Percentiles rank a stretch among this genome's conserved stretches.
Evolutionary conservation across 2,797 vertebrate species (phyloP).

Genomic region (Chloroceryle inda): DNA sequence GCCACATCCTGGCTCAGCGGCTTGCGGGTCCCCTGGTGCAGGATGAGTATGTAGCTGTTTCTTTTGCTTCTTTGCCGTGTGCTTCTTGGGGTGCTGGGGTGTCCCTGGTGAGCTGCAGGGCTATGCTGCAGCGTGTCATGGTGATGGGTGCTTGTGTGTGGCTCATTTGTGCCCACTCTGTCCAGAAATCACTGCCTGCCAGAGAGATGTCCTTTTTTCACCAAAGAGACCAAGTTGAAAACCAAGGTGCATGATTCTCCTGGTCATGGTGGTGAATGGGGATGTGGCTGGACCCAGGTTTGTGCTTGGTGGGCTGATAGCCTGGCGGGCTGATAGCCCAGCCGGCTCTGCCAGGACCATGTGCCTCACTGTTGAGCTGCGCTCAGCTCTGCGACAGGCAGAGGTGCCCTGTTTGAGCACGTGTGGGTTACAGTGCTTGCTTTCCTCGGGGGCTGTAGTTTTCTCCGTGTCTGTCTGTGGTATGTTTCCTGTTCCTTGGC

Average conservation of each 20-base stretch:
- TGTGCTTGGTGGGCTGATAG: not conserved
- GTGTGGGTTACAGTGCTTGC: rapidly evolving
- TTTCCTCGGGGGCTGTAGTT: not conserved
- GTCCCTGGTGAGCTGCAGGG: rapidly evolving
- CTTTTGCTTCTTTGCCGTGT: not conserved
- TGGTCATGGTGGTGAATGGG: rapidly evolving
- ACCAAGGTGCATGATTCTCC: rapidly evolving
- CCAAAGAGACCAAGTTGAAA: not conserved
- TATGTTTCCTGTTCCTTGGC: not conserved
- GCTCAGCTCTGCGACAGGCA: rapidly evolving
- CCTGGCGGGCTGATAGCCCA: not conserved
- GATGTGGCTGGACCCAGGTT: not conserved
- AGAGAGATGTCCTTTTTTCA: not conserved
- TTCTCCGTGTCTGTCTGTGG: not conserved
- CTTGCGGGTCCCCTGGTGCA: rapidly evolving
- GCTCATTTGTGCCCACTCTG: not conserved
- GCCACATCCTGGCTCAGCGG: rapidly evolving
- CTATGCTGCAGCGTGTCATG: rapidly evolving
- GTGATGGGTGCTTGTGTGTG: rapidly evolving
- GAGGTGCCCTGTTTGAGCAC: rapidly evolving
- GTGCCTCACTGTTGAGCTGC: rapidly evolving
- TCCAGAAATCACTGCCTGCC: not conserved
- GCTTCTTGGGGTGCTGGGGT: not conserved
- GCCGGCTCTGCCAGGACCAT: rapidly evolving
- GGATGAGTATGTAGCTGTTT: not conserved